phyloP scores from a whole-genome alignment of 2,797 vertebrate species.

The Sitta carolinensis region DNA sequence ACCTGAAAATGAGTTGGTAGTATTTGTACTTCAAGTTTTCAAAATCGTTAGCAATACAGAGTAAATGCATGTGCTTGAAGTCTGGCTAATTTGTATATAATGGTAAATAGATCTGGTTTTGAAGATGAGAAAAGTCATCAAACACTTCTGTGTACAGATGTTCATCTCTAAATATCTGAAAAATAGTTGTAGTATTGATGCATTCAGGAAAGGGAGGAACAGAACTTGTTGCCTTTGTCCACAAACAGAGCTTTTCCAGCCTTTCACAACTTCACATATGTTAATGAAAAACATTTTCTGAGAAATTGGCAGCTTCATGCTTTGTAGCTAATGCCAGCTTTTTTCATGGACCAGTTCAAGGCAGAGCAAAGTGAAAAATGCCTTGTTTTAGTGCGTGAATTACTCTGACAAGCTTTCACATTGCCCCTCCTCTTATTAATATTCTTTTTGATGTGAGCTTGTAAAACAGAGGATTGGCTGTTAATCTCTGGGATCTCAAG shows the following conservation, averaged over 20 bases:
- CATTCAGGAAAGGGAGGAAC: slow-evolving; percentile 26
- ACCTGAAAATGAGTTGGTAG: not conserved
- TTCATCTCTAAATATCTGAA: slow-evolving; percentile 47
- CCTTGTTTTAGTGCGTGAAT: slow-evolving; percentile 75
- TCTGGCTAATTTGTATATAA: not conserved
- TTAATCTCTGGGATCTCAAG: slow-evolving; percentile 83
- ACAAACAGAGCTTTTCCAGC: slow-evolving; percentile 68
- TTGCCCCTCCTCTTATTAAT: slow-evolving; percentile 82
- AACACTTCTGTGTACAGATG: not conserved
- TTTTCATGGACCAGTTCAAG: slow-evolving; percentile 74
- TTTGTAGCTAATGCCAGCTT: slow-evolving; percentile 73
- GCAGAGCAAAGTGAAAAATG: slow-evolving; percentile 60
- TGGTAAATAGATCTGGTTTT: slow-evolving; percentile 12
- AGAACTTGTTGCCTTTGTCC: slow-evolving; percentile 53
- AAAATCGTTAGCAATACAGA: not conserved
- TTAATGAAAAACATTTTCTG: slow-evolving; percentile 76
- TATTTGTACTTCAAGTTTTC: not conserved
- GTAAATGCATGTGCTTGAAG: slow-evolving; percentile 6
- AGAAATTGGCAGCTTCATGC: slow-evolving; percentile 68
- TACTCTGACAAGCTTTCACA: slow-evolving; percentile 77
- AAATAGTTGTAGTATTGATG: slow-evolving; percentile 27
- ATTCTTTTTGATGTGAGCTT: slow-evolving; percentile 84
- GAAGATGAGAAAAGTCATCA: not conserved
- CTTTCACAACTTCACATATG: slow-evolving; percentile 74
- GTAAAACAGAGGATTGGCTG: slow-evolving; percentile 85